These are phyloP conservation scores for Cheilosia pagana DNA, from an alignment of 2,888 invertebrate genomes.

Conservation along the genomic window DNA sequence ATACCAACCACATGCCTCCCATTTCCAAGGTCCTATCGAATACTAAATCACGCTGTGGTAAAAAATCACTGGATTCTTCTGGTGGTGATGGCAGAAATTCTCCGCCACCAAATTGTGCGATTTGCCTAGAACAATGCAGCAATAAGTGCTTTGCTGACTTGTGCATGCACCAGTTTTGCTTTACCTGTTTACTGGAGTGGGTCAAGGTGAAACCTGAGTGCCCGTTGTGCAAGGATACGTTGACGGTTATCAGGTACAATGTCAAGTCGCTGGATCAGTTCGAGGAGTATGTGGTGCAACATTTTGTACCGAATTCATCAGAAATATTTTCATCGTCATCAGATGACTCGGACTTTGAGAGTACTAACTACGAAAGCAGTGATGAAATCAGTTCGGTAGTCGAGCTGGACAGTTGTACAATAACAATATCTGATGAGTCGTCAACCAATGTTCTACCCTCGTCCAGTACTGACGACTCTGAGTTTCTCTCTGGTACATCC, in stretches of 20 bases:
- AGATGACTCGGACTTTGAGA: not conserved
- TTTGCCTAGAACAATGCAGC: not conserved
- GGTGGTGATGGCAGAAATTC: not conserved
- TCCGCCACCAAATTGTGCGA: not conserved
- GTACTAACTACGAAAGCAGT: not conserved
- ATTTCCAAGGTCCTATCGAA: not conserved
- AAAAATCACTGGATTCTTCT: not conserved
- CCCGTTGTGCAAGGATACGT: not conserved
- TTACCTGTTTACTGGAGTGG: slow-evolving; percentile 3
- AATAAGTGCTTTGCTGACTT: not conserved
- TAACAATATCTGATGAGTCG: not conserved
- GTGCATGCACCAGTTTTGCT: slow-evolving; percentile 1
- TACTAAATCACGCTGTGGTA: not conserved
- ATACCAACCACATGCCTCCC: too few species aligned
- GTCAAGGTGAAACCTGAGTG: slow-evolving; percentile 3
- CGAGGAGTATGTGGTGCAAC: not conserved
- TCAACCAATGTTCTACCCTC: not conserved
- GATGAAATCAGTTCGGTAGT: not conserved
- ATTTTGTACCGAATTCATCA: not conserved
- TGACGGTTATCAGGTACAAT: not conserved
- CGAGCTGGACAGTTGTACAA: too few species aligned
- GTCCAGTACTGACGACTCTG: too few species aligned
- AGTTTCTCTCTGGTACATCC: not conserved
- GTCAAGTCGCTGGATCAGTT: not conserved
- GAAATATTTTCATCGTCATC: not conserved